Conservation (phyloP, 2,113 vertebrate species). For the Hypomesus transpacificus region DNA sequence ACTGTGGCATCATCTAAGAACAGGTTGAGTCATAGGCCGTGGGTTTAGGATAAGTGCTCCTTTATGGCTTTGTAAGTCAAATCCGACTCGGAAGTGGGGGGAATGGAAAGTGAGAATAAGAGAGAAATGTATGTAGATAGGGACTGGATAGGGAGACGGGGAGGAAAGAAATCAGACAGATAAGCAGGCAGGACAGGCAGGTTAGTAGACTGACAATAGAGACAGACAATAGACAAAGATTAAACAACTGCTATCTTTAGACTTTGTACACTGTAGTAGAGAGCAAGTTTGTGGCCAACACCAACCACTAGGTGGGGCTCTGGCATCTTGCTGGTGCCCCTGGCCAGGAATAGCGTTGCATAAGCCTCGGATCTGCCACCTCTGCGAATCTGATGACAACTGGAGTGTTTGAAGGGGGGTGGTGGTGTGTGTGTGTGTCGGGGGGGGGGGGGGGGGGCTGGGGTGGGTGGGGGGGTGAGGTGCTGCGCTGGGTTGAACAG, state of each 20-base stretch:
- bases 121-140: too few species aligned
- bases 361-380: conserved; percentile 26
- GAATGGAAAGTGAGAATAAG: too few species aligned
- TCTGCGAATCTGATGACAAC: background rate
- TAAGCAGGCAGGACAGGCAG: too few species aligned
- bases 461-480: conserved; percentile 2
- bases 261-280: too few species aligned
- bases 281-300: background rate
- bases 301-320: conserved; percentile 45
- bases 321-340: conserved; percentile 4
- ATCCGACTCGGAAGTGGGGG: too few species aligned
- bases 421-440: too few species aligned
- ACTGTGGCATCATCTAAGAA: background rate
- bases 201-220: too few species aligned
- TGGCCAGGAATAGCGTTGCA: conserved; percentile 12
- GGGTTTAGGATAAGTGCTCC: too few species aligned
- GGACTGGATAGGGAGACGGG: too few species aligned
- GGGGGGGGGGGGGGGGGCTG: background rate
- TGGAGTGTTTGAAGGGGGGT: too few species aligned
- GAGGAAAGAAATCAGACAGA: too few species aligned
- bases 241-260: background rate
- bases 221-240: background rate
- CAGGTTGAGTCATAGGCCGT: background rate
- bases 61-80: too few species aligned
- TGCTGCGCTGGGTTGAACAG: background rate